Evolutionary conservation across 23 tunicate species (phyloP).

Genomic region (Ascidia mentula): DNA sequence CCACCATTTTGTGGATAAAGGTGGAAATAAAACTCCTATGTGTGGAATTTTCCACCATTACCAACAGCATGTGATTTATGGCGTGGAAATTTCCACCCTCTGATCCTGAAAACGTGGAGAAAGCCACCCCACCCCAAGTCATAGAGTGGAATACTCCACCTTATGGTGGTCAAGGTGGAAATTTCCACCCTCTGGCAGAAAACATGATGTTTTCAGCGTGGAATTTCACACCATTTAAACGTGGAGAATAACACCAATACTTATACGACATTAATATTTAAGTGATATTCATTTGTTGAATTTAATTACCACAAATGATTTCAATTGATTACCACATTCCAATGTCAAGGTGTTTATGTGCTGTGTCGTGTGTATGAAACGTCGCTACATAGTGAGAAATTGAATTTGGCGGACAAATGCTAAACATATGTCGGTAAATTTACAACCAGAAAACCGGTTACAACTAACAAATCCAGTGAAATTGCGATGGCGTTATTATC

Average conservation of each 20-base stretch:
- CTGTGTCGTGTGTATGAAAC: background rate
- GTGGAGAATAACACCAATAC: constrained; percentile 3
- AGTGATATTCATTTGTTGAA: background rate
- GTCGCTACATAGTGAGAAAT: constrained; percentile 3
- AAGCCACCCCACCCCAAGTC: constrained; percentile 3
- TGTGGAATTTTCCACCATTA: too few relatives aligned
- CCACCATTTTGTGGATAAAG: too few relatives aligned
- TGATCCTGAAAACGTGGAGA: background rate
- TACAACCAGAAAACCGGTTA: background rate
- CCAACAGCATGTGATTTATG: too few relatives aligned
- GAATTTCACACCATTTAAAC: constrained; percentile 3
- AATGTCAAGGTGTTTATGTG: constrained; percentile 2
- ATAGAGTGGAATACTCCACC: constrained; percentile 7
- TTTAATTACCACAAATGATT: background rate
- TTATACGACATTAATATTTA: constrained; percentile 4
- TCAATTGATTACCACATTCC: too few relatives aligned
- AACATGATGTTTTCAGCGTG: constrained; percentile 7
- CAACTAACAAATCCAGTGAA: constrained; percentile 5
- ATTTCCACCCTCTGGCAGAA: constrained; percentile 11
- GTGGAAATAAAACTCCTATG: too few relatives aligned
- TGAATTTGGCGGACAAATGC: background rate
- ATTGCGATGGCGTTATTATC: background rate
- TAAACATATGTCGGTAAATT: background rate
- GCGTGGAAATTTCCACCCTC: constrained; percentile 14
- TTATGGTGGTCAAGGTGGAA: background rate